Conservation (phyloP, 2,888 invertebrate genomes). For the Unio delphinus region DNA sequence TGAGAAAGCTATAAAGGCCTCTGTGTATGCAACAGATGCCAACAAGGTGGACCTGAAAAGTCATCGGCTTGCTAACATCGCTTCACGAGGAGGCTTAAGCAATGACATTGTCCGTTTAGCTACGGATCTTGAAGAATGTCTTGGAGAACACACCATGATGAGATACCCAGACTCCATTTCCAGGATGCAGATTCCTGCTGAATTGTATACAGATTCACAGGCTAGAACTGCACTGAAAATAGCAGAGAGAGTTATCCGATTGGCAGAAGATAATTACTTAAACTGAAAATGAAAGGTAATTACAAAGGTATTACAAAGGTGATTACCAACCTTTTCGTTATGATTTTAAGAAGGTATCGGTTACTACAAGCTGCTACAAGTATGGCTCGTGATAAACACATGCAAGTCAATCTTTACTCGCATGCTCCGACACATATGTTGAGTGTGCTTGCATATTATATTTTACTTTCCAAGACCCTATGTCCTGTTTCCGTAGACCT, state of each 20-base stretch:
- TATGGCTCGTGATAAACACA: too few species aligned
- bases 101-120: not conserved
- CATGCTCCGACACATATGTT: too few species aligned
- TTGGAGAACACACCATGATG: conserved; percentile 17
- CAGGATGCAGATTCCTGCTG: conserved; percentile 14
- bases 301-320: too few species aligned
- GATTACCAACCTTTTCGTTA: too few species aligned
- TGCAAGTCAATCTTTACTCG: too few species aligned
- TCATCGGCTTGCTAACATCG: not conserved
- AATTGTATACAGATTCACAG: conserved; percentile 12
- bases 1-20: conserved; percentile 17
- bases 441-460: too few species aligned
- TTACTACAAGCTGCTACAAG: too few species aligned
- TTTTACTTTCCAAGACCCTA: too few species aligned
- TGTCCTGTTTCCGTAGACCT: too few species aligned
- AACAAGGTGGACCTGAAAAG: conserved; percentile 1
- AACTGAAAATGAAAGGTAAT: too few species aligned
- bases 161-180: conserved; percentile 15
- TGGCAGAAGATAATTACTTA: conserved; percentile 2
- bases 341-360: too few species aligned
- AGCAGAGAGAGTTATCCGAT: conserved; percentile 10
- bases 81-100: too few species aligned
- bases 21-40: conserved; percentile 6
- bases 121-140: conserved; percentile 1
- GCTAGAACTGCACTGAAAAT: conserved; percentile 11